Evolutionary conservation across 2,113 vertebrate genomes (phyloP).

Genomic region (Leptobrachium leishanense): DNA sequence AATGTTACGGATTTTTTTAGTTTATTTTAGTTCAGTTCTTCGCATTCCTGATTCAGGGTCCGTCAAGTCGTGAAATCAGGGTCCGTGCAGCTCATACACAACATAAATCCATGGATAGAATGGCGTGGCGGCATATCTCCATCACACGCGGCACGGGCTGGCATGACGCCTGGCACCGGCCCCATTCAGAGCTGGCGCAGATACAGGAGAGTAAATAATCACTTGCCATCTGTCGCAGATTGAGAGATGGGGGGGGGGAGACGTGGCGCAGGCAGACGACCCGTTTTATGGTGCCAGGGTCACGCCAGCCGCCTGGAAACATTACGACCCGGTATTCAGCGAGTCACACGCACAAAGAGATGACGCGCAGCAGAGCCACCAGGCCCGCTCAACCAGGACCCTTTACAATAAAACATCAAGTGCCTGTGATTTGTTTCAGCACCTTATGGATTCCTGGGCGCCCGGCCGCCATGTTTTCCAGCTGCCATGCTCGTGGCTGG

Average conservation of each 20-base stretch:
- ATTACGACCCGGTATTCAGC: background rate
- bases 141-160: background rate
- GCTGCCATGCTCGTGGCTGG: no score
- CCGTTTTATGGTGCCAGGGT: background rate
- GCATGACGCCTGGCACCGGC: background rate
- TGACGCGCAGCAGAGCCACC: background rate
- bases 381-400: background rate
- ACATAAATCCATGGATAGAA: no score
- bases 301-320: background rate
- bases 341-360: background rate
- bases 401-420: no score
- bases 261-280: background rate
- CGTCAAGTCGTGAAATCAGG: no score
- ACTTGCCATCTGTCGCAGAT: slow-evolving; percentile 10
- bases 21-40: no score
- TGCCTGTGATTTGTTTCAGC: no score
- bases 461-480: no score
- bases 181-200: background rate
- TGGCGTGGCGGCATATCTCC: no score
- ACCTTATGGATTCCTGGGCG: no score
- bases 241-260: background rate
- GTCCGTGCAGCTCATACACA: no score
- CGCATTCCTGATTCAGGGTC: no score
- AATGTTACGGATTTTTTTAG: no score
- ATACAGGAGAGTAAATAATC: slow-evolving; percentile 5